phyloP scores from a whole-genome alignment of 2,797 vertebrate genomes.

The Melanotaenia parkinsoni region DNA sequence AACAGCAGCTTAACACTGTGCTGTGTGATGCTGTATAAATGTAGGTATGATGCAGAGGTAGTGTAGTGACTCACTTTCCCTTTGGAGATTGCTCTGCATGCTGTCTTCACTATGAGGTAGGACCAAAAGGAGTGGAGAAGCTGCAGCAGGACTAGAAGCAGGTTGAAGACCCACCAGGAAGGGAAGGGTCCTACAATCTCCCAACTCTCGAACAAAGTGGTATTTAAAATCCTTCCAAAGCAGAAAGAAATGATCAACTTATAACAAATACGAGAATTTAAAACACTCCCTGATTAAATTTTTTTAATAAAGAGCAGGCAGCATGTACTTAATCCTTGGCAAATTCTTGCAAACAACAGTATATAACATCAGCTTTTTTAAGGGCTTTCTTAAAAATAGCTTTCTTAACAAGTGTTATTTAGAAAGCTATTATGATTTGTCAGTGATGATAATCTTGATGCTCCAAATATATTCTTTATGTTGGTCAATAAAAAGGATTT shows the following conservation, averaged over 20 bases:
- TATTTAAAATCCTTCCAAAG: conserved; percentile 92
- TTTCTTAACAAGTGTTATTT: neutral
- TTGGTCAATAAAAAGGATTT: conserved; percentile 20
- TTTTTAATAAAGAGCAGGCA: neutral
- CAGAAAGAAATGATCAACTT: conserved; percentile 36
- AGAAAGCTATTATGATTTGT: neutral
- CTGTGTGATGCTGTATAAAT: conserved; percentile 16
- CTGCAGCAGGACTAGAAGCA: conserved; percentile 91
- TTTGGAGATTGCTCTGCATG: conserved; percentile 93
- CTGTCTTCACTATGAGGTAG: conserved; percentile 93
- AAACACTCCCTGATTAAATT: neutral
- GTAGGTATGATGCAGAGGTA: conserved; percentile 13
- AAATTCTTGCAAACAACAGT: conserved; percentile 44
- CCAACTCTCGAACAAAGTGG: conserved; percentile 94
- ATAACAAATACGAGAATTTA: neutral
- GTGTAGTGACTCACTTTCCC: conserved; percentile 89
- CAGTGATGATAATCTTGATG: conserved; percentile 1
- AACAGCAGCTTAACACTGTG: neutral
- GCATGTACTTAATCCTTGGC: conserved; percentile 51
- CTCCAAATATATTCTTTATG: conserved; percentile 27
- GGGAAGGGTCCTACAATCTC: conserved; percentile 96
- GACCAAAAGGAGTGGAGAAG: conserved; percentile 95
- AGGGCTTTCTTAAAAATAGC: conserved; percentile 37
- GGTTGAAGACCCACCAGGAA: conserved; percentile 95
- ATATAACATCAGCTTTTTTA: conserved; percentile 61